Evolutionary conservation across 35 echinoderm and acorn worm genomes (phyloP).

Genomic region (Patiria miniata): DNA sequence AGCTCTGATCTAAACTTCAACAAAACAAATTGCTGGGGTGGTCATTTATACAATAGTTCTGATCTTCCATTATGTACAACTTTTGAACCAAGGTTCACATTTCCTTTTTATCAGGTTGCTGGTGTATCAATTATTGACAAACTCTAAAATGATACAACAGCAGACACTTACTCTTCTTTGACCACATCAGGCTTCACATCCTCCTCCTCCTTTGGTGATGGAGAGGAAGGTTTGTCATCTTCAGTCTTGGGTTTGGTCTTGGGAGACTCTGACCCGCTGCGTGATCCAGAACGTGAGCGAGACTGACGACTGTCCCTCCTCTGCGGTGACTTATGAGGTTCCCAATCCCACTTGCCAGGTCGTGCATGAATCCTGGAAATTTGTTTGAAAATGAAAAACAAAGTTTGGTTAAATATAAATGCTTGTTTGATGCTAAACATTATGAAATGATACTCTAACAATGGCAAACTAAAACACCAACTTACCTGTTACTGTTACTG

Average conservation of each 20-base stretch:
- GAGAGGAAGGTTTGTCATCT: neutral
- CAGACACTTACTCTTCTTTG: neutral
- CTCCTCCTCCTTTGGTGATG: neutral
- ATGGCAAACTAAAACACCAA: slow-evolving; percentile 1
- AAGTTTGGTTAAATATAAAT: too few relatives aligned
- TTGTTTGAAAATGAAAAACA: too few relatives aligned
- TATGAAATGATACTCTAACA: too few relatives aligned
- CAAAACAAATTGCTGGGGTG: too few relatives aligned
- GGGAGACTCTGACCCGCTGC: neutral
- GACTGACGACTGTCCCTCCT: neutral
- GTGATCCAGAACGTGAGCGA: neutral
- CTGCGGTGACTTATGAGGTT: slow-evolving; percentile 58
- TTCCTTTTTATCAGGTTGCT: too few relatives aligned
- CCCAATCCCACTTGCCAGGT: slow-evolving; percentile 98
- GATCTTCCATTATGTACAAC: too few relatives aligned
- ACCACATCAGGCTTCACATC: neutral
- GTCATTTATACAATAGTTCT: too few relatives aligned
- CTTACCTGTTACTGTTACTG: neutral
- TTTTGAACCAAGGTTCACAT: too few relatives aligned
- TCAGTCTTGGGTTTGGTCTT: slow-evolving; percentile 12
- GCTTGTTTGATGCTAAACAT: too few relatives aligned
- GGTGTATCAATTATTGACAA: too few relatives aligned
- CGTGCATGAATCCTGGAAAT: slow-evolving; percentile 26
- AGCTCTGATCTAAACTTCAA: too few relatives aligned
- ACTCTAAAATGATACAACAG: neutral